Conservation (phyloP, 2,888 invertebrate species). For the Mylabris sibirica region DNA sequence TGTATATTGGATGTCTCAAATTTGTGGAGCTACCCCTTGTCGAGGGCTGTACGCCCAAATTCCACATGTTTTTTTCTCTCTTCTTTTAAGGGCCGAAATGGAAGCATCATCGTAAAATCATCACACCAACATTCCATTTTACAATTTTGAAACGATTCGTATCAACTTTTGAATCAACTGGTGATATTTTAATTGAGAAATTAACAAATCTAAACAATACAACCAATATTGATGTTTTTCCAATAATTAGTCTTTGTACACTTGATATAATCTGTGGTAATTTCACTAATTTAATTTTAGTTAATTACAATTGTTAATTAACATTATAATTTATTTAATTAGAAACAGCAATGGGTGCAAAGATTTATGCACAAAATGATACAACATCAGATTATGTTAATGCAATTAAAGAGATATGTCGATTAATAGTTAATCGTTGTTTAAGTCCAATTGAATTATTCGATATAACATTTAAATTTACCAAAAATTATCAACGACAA, state of each 20-base stretch:
- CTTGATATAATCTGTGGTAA: constrained; percentile 70
- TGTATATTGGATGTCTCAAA: too few relatives aligned
- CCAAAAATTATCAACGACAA: constrained; percentile 67
- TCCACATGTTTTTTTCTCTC: too few relatives aligned
- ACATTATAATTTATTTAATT: not conserved
- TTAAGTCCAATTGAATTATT: constrained; percentile 59
- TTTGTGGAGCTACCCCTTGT: too few relatives aligned
- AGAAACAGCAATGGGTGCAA: constrained; percentile 87
- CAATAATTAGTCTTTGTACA: constrained; percentile 67
- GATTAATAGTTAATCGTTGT: constrained; percentile 45
- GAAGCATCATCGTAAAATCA: constrained; percentile 71
- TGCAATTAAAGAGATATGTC: constrained; percentile 67
- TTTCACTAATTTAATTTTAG: not conserved
- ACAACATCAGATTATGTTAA: constrained; percentile 74
- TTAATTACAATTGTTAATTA: not conserved
- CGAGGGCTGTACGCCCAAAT: too few relatives aligned
- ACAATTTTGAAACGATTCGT: constrained; percentile 76
- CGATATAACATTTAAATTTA: constrained; percentile 63
- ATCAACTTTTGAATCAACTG: constrained; percentile 72
- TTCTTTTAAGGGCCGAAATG: constrained; percentile 65
- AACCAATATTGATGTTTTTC: constrained; percentile 67
- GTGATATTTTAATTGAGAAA: constrained; percentile 65
- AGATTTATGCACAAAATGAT: constrained; percentile 74
- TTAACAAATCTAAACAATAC: constrained; percentile 57
- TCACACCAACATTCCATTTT: constrained; percentile 81